These are phyloP conservation scores for Corydoras sp. DNA, from an alignment of 2,113 vertebrate species.

Conservation along the genomic window DNA sequence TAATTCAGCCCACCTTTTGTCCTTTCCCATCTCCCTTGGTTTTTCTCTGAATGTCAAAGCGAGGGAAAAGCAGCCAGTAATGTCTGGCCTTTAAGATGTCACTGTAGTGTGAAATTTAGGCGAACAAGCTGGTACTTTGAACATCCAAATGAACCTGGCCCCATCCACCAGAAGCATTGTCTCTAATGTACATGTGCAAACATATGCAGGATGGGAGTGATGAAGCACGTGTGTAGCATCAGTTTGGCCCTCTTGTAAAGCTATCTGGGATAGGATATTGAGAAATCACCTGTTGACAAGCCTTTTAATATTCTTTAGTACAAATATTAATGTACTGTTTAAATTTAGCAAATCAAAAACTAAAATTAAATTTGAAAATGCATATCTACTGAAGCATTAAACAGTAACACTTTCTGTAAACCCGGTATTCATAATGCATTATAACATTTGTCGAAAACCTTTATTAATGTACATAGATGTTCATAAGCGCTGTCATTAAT, in stretches of 20 bases:
- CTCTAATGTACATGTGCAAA: slow-evolving; percentile 28
- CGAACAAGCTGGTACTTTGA: slow-evolving; percentile 63
- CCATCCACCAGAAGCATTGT: not conserved
- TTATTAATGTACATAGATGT: too few relatives aligned
- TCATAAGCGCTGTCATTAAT: too few relatives aligned
- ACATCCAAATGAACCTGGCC: slow-evolving; percentile 55
- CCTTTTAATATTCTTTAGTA: too few relatives aligned
- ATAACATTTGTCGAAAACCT: too few relatives aligned
- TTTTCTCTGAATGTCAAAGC: slow-evolving; percentile 69
- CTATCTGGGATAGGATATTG: slow-evolving; percentile 7
- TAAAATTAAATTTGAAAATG: too few relatives aligned
- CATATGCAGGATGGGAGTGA: slow-evolving; percentile 34
- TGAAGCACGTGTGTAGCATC: slow-evolving; percentile 4
- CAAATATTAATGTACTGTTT: too few relatives aligned
- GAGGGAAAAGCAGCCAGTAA: slow-evolving; percentile 64
- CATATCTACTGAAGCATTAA: too few relatives aligned
- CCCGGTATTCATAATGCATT: too few relatives aligned
- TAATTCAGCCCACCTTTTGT: slow-evolving; percentile 52
- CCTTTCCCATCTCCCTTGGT: slow-evolving; percentile 48
- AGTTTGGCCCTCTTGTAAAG: slow-evolving; percentile 23
- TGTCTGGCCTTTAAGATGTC: slow-evolving; percentile 72
- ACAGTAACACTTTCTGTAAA: too few relatives aligned
- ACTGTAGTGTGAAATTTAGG: slow-evolving; percentile 72
- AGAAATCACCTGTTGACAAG: slow-evolving; percentile 22
- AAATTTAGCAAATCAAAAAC: too few relatives aligned